Percentiles rank a stretch among this genome's conserved stretches.
phyloP scores from a whole-genome alignment of 2,888 invertebrate genomes.

The Tribolium freemani region DNA sequence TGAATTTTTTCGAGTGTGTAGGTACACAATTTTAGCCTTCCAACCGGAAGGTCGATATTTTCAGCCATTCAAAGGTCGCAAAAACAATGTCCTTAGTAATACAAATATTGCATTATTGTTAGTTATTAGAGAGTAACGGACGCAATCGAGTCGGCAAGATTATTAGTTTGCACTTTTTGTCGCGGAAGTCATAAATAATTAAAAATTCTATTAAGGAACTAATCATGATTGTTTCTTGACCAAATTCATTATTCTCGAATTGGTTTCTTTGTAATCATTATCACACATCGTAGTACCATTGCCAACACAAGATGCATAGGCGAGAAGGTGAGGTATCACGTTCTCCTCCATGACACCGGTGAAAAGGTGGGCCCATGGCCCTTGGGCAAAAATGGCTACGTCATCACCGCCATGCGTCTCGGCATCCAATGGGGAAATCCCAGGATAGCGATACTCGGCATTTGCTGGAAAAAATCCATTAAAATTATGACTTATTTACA shows the following conservation, averaged over 20 bases:
- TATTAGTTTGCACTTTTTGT: background rate
- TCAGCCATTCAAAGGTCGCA: too few species aligned
- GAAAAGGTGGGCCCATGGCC: constrained; percentile 86
- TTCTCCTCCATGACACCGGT: constrained; percentile 85
- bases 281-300: constrained; percentile 65
- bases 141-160: background rate
- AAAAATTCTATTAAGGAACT: background rate
- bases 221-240: background rate
- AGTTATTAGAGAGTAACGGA: too few species aligned
- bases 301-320: constrained; percentile 82
- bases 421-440: constrained; percentile 72
- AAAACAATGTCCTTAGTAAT: too few species aligned
- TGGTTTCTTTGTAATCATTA: constrained; percentile 2
- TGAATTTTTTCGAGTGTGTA: too few species aligned
- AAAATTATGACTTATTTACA: background rate
- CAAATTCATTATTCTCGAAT: background rate
- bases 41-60: too few species aligned
- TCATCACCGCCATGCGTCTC: constrained; percentile 86
- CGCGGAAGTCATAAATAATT: background rate
- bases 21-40: too few species aligned
- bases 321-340: constrained; percentile 82
- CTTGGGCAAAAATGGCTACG: constrained; percentile 82
- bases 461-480: constrained; percentile 60
- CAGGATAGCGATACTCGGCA: constrained; percentile 71
- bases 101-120: too few species aligned